phyloP scores from a whole-genome alignment of 2,888 invertebrate genomes.

The Melanotus villosus region DNA sequence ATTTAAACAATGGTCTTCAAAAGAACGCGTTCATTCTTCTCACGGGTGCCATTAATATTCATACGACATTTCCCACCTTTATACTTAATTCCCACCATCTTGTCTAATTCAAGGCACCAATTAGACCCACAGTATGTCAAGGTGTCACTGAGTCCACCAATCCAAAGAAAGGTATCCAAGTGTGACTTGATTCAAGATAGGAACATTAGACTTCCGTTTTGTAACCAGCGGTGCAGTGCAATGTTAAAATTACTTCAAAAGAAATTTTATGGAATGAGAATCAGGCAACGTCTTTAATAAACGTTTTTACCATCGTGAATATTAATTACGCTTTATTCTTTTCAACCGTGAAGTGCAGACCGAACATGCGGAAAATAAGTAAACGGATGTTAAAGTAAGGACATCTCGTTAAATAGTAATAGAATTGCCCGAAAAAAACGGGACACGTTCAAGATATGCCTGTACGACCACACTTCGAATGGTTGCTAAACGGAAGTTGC shows the following conservation, averaged over 20 bases:
- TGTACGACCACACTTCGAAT: slow-evolving; percentile 9
- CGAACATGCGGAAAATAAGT: no score
- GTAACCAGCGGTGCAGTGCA: not conserved
- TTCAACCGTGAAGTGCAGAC: no score
- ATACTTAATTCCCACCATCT: slow-evolving; percentile 40
- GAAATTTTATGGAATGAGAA: not conserved
- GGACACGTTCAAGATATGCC: no score
- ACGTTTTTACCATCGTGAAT: no score
- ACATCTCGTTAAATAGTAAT: no score
- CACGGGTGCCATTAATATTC: slow-evolving; percentile 52
- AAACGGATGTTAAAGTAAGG: no score
- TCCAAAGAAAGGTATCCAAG: slow-evolving; percentile 24
- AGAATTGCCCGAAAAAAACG: no score
- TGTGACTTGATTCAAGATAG: slow-evolving; percentile 34
- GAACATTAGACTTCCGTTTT: slow-evolving; percentile 34
- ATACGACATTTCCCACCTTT: slow-evolving; percentile 51
- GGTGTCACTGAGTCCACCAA: slow-evolving; percentile 23
- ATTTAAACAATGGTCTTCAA: slow-evolving; percentile 40
- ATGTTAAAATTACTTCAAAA: not conserved
- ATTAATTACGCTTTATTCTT: no score
- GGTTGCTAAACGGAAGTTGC: slow-evolving; percentile 29
- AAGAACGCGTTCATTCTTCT: slow-evolving; percentile 43
- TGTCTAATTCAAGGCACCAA: slow-evolving; percentile 33
- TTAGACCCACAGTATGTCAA: slow-evolving; percentile 33
- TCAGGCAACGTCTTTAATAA: no score